Evolutionary conservation across 2,113 vertebrate species (phyloP), one percentile per base, ranked within the genome.

Genomic region (Sinocyclocheilus grahami): DNA sequence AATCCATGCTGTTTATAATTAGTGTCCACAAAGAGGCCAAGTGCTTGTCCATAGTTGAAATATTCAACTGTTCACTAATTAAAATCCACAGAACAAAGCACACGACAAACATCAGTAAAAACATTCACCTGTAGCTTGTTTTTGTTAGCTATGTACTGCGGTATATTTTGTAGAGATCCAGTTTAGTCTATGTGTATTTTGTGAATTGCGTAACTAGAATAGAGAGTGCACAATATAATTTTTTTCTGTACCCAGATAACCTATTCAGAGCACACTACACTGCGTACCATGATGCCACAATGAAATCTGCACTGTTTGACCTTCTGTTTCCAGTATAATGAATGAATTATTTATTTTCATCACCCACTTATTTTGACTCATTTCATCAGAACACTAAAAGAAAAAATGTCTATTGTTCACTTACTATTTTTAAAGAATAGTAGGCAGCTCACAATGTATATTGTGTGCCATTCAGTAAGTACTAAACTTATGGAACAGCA

Each of bases 51-150:
- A 2, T 33, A 74, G 82, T 39, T 76, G 16, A 75, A 87, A 22
- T 84, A 79, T 51, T 79, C 3, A 48, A 24, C n/a, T 42, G 46
- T 79, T 20, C 5, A 22, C n/a, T 85, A n/a, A 85, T 69, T 78
- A 46, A 37, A 37, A 37, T 37, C 37, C 11, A 16, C 46, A 81
- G 20, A 20, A 60, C 33, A 37, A 37, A 37, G 37, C 37, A 37
- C 37, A 46, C 2, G 13, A 65, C 9, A 81, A 63, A 8, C 58
- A 63, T 80, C 27, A 33, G 30, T 33, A 80, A 65, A 46, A 24
- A 51, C 20, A 39, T 42, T 65, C 4, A 12, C n/a, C 14, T 8
- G 33, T 22, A n/a, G 33, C 20, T 79, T 37, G 53, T 46, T 63
- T 53, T 37, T 39, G 12, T 62, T n/a, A 79, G n/a, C 20, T 13